These are phyloP conservation scores for Poeciliopsis retropinna DNA, from an alignment of 2,113 vertebrate genomes.

Conservation along the genomic window DNA sequence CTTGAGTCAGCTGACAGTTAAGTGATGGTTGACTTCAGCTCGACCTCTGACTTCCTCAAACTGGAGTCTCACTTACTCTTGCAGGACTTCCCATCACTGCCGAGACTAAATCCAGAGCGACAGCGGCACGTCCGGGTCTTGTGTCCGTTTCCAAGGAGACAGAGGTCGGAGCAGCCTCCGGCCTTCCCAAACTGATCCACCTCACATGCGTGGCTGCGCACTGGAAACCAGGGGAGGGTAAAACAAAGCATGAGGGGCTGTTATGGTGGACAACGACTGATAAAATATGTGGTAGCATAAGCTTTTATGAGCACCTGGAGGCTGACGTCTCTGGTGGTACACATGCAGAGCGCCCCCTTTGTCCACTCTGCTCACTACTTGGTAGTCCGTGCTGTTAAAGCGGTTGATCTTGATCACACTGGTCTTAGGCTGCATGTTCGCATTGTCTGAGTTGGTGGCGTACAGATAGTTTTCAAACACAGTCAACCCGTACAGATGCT, in stretches of 20 bases:
- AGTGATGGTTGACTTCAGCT: no score
- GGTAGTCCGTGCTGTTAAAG: conserved; percentile 96
- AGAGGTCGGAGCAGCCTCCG: conserved; percentile 96
- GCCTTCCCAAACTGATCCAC: conserved; percentile 90
- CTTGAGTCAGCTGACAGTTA: no score
- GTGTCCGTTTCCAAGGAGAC: conserved; percentile 94
- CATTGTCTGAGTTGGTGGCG: conserved; percentile 96
- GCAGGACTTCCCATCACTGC: conserved; percentile 96
- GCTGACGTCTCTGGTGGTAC: conserved; percentile 96
- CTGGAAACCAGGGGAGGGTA: conserved; percentile 61
- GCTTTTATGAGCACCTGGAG: conserved; percentile 81
- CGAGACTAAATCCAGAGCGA: conserved; percentile 94
- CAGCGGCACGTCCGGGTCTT: conserved; percentile 95
- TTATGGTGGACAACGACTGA: background rate
- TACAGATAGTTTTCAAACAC: conserved; percentile 99
- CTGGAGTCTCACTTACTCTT: conserved; percentile 84
- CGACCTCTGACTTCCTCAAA: no score
- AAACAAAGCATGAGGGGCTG: background rate
- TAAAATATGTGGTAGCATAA: background rate
- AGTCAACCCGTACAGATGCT: conserved; percentile 92
- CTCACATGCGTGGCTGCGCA: conserved; percentile 95
- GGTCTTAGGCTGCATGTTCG: conserved; percentile 95
- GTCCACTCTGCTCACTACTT: conserved; percentile 96
- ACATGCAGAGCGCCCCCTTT: conserved; percentile 96
- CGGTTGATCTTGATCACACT: conserved; percentile 96